Evolutionary conservation across 1,140 invertebrate species (phyloP).

Genomic region (Drosophila setifemur): DNA sequence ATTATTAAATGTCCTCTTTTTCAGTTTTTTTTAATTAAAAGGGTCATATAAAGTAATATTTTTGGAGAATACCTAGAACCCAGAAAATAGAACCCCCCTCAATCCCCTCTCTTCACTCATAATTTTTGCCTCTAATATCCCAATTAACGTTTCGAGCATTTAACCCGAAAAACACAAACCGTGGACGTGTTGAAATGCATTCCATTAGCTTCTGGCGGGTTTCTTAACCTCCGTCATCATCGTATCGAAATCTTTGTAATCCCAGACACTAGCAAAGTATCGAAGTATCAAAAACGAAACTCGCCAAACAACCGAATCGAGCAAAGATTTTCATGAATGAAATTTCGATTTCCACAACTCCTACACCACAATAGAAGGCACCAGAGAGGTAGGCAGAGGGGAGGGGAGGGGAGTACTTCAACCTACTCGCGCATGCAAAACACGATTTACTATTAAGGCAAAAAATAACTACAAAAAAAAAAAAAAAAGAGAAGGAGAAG

Average conservation of each 20-base stretch:
- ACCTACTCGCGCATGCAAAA: conserved; percentile 78
- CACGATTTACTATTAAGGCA: conserved; percentile 80
- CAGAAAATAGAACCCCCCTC: too few species aligned
- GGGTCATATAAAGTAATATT: too few species aligned
- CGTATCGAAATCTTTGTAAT: conserved; percentile 31
- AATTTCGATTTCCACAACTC: conserved; percentile 54
- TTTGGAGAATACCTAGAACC: too few species aligned
- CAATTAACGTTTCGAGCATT: conserved; percentile 56
- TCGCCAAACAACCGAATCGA: conserved; percentile 56
- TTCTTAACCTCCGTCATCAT: conserved; percentile 9
- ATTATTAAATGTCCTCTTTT: too few species aligned
- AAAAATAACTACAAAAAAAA: too few species aligned
- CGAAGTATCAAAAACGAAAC: too few species aligned
- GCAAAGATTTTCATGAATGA: conserved; percentile 46
- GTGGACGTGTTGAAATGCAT: conserved; percentile 67
- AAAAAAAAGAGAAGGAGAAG: too few species aligned
- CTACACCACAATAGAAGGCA: conserved; percentile 31
- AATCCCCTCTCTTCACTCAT: too few species aligned
- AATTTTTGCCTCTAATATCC: conserved; percentile 33
- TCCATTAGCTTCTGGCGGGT: background rate
- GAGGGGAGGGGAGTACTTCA: conserved; percentile 10
- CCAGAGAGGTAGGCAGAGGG: background rate
- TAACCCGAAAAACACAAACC: conserved; percentile 48
- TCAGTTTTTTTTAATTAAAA: too few species aligned
- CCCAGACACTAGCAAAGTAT: conserved; percentile 1